Evolutionary conservation across 2,113 vertebrate genomes (phyloP).

Genomic region (Centropristis striata): DNA sequence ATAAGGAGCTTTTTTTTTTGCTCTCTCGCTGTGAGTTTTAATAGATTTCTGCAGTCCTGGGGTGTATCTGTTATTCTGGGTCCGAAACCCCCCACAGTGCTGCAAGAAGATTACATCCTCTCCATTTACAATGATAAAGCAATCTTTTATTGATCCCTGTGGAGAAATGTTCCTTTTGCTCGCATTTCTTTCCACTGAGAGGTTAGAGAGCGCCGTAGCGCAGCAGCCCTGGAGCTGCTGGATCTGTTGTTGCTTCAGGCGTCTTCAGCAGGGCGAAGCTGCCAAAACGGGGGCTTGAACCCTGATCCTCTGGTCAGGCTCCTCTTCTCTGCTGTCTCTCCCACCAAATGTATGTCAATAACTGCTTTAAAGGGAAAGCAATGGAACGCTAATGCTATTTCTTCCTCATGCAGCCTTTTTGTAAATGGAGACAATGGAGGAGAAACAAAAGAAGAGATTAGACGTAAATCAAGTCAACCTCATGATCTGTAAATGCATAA

Average conservation of each 20-base stretch:
- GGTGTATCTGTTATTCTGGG: conserved; percentile 40
- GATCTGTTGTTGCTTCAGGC: conserved; percentile 37
- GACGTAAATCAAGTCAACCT: conserved; percentile 26
- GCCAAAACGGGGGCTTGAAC: conserved; percentile 26
- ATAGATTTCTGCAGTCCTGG: conserved; percentile 55
- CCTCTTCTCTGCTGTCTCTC: conserved; percentile 25
- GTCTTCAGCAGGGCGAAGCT: conserved; percentile 11
- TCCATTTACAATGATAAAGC: conserved; percentile 60
- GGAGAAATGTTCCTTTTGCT: conserved; percentile 46
- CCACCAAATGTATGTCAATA: conserved; percentile 13
- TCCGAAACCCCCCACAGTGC: conserved; percentile 16
- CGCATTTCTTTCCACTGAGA: conserved; percentile 5
- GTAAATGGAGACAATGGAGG: conserved; percentile 30
- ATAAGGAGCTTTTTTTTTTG: conserved; percentile 41
- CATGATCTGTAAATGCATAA: conserved; percentile 24
- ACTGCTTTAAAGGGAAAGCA: conserved; percentile 15
- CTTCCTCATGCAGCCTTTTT: not conserved
- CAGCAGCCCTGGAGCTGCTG: conserved; percentile 24
- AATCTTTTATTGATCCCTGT: conserved; percentile 59
- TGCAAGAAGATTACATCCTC: conserved; percentile 48
- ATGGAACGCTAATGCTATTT: not conserved
- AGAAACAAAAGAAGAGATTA: conserved; percentile 36
- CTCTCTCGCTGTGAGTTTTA: conserved; percentile 51
- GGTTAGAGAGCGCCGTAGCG: conserved; percentile 33
- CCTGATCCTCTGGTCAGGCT: conserved; percentile 8